Base-by-base conservation (phyloP, 2,888 invertebrate species). In the Agrypnus murinus region DNA sequence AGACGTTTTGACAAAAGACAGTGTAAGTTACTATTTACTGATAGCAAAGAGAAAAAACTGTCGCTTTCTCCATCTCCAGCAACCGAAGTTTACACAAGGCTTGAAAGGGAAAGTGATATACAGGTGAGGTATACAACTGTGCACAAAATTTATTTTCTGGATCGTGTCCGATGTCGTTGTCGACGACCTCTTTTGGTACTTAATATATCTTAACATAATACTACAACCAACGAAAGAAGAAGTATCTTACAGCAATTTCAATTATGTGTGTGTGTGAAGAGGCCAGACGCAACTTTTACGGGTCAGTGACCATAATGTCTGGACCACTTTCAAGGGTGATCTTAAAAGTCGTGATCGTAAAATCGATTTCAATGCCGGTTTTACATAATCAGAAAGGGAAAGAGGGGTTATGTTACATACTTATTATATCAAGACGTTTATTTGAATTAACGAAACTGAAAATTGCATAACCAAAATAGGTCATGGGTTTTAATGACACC, bases 31-130 rank as follows among this genome's bases (percentile, higher is more conserved):
- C n/a, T n/a, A n/a, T n/a, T n/a, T 25, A 25, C 2, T 25, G 5
- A 25, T 25, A 25, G 5, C 25, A 25, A 50, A 50, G 31, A n/a
- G 73, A 78, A 36, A 36, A 36, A 55, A 57, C 31, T 66, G 66
- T 64, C 71, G 69, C 64, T 73, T 67, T 64, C 69, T 63, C 66
- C 64, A 25, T 25, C 25, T 25, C n/a, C n/a, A n/a, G 25, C 2
- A 45, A 38, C 55, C 57, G 38, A 15, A 60, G 48, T 34, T n/a
- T n/a, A n/a, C n/a, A 15, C 43, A 25, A 50, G 60, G 36, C 62
- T 12, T 19, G 55, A 67, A 62, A 67, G 38, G 38, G 67, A 67
- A 67, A 67, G 67, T 62, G 62, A 62, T 43, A 62, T 43, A n/a
- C 59, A 46, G 59, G 60, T 48, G 40, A 40, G 34, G 14, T 34